phyloP scores from a whole-genome alignment of 1,140 invertebrate genomes.

The Tetragnatha versicolor region DNA sequence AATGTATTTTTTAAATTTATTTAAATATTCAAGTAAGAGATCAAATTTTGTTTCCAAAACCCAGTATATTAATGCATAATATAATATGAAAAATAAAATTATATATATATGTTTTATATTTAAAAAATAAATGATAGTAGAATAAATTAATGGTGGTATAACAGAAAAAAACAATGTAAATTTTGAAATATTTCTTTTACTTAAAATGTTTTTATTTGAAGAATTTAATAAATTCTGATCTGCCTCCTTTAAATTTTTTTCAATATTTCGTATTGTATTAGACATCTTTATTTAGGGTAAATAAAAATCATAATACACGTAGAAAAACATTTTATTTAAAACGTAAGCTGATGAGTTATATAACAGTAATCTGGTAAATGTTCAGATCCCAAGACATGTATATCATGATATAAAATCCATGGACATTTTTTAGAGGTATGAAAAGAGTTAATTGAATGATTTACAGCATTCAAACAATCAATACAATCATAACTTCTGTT shows the following conservation, averaged over 20 bases:
- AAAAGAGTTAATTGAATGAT: neutral
- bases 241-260: neutral
- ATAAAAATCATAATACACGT: no score
- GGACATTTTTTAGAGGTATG: neutral
- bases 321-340: neutral
- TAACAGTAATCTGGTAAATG: no score
- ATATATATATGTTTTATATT: neutral
- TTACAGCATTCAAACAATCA: neutral
- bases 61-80: slow-evolving; percentile 1
- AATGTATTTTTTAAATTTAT: neutral
- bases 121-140: neutral
- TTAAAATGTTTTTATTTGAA: neutral
- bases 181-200: neutral
- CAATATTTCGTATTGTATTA: neutral
- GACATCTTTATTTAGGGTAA: neutral
- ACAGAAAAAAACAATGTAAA: neutral
- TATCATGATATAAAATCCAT: no score
- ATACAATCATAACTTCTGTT: no score
- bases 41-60: neutral
- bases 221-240: neutral
- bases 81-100: neutral
- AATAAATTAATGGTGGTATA: neutral
- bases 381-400: no score
- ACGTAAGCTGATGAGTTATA: neutral
- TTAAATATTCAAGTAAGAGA: neutral